A percentile compares a stretch with the other conserved stretches of the same genome.
Evolutionary conservation across 2,797 vertebrate genomes (phyloP).

Genomic region (Molossus molossus): DNA sequence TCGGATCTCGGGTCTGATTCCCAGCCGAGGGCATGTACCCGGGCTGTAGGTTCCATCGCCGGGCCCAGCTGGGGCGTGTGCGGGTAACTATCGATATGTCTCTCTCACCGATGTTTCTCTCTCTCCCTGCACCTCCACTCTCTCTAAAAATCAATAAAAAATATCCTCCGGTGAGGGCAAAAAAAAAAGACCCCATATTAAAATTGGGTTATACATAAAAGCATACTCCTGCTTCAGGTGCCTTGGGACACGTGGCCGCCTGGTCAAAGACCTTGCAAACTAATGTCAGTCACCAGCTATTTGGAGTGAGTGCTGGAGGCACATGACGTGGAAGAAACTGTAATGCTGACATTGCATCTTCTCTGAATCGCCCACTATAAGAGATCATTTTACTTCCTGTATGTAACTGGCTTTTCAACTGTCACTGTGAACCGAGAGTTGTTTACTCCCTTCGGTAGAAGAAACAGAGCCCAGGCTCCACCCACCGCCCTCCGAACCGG

Average conservation of each 20-base stretch:
- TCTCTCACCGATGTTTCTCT: too few species aligned
- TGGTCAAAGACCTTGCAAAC: not conserved
- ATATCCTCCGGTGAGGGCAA: too few species aligned
- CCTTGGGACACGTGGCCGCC: not conserved
- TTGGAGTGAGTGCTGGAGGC: not conserved
- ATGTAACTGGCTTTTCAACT: not conserved
- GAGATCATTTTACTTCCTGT: not conserved
- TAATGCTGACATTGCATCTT: not conserved
- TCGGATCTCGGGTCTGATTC: too few species aligned
- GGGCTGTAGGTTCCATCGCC: too few species aligned
- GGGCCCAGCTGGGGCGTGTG: too few species aligned
- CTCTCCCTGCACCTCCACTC: too few species aligned
- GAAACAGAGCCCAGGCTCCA: not conserved
- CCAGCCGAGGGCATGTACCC: too few species aligned
- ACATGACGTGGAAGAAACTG: not conserved
- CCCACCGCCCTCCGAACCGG: not conserved
- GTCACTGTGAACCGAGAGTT: not conserved
- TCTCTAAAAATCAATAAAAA: too few species aligned
- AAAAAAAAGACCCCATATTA: not conserved
- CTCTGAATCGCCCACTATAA: not conserved
- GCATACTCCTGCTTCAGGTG: too few species aligned
- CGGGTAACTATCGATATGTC: too few species aligned
- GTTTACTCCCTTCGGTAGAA: not conserved
- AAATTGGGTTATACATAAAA: not conserved
- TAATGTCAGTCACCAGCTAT: not conserved